Evolutionary conservation across 2,888 invertebrate species (phyloP), one percentile per base, ranked within the genome.

Genomic region (Trichopria drosophilae): DNA sequence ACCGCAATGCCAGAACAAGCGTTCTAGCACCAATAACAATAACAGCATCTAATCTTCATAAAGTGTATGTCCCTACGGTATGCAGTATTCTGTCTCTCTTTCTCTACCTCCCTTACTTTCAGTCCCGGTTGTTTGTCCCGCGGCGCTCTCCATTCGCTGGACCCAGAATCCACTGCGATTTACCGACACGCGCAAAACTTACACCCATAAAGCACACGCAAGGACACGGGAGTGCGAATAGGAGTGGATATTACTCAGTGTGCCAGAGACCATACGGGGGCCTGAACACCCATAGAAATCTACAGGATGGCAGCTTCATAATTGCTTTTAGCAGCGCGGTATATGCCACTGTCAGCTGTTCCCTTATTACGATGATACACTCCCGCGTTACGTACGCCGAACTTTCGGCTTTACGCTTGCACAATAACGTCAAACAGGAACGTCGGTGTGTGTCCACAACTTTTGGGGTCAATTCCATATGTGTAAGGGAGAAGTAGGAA

Each of bases 271-370:
- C 39, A 49, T 50, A 56, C 32, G 46, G 26, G 51, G 37, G 54
- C 20, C 34, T 49, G 59, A 50, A 29, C 52, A 51, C 54, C 57
- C 57, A 60, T 60, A 59, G 60, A 59, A 55, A 61, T 61, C 59
- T 53, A 57, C 49, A 58, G 57, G 63, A 60, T 59, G 62, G 61
- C 59, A 64, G 63, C 55, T 60, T 61, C 60, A 59, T 68, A 68
- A 68, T 68, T 68, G 66, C 64, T 66, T 67, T 65, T 60, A 59
- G 61, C 57, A 51, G 50, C 52, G 53, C 50, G 56, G 54, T 61
- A 58, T 63, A 61, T 66, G 66, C 64, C 67, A 66, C 61, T 67
- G 64, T 68, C 67, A 67, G 68, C 67, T 69, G 67, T 64, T 68
- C 60, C 66, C 62, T 65, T 68, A 67, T 67, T 67, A 63, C 64